Conservation (phyloP, 2,113 vertebrate genomes). For the Anoura caudifer region DNA sequence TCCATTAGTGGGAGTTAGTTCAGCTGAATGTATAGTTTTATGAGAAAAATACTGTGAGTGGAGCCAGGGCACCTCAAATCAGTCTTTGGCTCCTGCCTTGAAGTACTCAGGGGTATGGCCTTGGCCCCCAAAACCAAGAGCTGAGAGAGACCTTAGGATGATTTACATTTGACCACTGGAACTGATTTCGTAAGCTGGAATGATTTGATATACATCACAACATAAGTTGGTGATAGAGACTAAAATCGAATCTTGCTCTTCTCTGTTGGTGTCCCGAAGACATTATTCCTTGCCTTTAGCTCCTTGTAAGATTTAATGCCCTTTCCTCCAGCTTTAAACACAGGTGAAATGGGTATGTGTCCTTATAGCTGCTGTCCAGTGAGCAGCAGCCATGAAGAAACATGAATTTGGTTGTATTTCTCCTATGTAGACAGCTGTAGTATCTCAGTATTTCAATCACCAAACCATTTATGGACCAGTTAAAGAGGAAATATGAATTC, state of each 20-base stretch:
- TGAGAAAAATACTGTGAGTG: background rate
- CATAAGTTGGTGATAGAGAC: background rate
- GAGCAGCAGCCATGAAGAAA: background rate
- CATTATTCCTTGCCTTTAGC: background rate
- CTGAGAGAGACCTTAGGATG: background rate
- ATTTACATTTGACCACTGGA: background rate
- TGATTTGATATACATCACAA: background rate
- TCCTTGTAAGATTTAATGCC: background rate
- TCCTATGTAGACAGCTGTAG: background rate
- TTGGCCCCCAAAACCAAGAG: background rate
- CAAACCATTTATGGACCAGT: background rate
- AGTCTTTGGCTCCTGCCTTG: background rate
- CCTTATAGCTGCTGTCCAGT: accelerated
- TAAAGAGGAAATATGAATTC: background rate
- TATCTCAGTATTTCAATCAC: background rate
- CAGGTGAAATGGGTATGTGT: background rate
- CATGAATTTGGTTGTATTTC: background rate
- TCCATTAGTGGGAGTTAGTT: background rate
- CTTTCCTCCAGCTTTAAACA: background rate
- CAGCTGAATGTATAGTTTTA: background rate
- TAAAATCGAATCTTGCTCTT: background rate
- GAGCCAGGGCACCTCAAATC: background rate
- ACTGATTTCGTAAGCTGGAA: background rate
- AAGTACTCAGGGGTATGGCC: background rate
- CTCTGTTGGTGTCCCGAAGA: background rate